Percentiles rank a stretch among this genome's conserved stretches.
Evolutionary conservation across 2,113 vertebrate genomes (phyloP).

Genomic region (Numida meleagris): DNA sequence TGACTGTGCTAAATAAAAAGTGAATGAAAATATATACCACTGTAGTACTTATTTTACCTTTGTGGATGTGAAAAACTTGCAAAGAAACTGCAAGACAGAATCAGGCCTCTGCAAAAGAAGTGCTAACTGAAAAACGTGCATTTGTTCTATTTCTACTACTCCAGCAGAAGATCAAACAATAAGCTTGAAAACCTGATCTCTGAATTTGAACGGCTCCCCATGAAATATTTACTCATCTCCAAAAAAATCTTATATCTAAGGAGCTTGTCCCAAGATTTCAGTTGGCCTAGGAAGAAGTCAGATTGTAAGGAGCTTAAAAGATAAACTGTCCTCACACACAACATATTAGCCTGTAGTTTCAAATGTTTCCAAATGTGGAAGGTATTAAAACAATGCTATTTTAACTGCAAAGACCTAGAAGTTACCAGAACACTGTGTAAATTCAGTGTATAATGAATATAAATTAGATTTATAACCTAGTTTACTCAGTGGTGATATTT

Average conservation of each 20-base stretch:
- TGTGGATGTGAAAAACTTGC: background rate
- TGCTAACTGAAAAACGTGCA: background rate
- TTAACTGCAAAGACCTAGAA: background rate
- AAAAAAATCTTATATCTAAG: background rate
- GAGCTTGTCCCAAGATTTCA: background rate
- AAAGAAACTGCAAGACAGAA: background rate
- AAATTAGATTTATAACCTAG: background rate
- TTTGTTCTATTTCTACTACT: background rate
- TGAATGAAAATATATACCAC: background rate
- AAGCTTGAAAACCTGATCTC: background rate
- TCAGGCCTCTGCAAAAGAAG: background rate
- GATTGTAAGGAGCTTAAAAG: constrained; percentile 8
- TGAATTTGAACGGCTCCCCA: background rate
- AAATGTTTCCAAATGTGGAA: background rate
- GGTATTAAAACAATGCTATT: background rate
- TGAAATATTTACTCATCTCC: background rate
- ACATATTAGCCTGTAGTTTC: background rate
- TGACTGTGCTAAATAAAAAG: background rate
- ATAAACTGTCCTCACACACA: background rate
- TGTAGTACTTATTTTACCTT: background rate
- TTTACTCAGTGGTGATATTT: background rate
- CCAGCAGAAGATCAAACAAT: background rate
- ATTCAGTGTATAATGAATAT: background rate
- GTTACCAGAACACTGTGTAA: background rate
- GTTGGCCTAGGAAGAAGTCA: background rate